phyloP scores from a whole-genome alignment of 30 jellyfish, hydroid and myxozoan genomes.

The Chrysaora quinquecirrha region DNA sequence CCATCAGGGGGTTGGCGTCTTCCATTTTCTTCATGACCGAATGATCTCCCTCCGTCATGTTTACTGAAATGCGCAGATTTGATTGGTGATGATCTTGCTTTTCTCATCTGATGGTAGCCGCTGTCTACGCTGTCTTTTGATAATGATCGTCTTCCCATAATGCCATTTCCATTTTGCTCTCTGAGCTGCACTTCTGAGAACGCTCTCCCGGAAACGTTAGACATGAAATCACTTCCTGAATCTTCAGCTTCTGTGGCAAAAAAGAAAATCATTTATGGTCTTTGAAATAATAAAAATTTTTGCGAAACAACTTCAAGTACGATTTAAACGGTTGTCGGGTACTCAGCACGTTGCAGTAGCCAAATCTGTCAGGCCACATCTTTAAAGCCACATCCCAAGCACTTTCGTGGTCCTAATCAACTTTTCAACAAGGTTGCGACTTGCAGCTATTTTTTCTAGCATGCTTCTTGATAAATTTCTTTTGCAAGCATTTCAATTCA shows the following conservation, averaged over 20 bases:
- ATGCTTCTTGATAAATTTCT: too few species aligned
- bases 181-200: constrained; percentile 78
- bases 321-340: too few species aligned
- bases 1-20: constrained; percentile 1
- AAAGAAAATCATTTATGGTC: too few species aligned
- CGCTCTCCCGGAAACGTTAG: constrained; percentile 66
- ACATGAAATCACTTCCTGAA: constrained; percentile 72
- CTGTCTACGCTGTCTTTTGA: constrained; percentile 75
- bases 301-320: too few species aligned
- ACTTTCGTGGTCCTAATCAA: too few species aligned
- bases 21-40: background rate
- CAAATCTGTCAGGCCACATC: too few species aligned
- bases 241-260: constrained; percentile 71
- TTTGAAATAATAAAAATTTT: too few species aligned
- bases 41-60: constrained; percentile 4
- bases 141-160: constrained; percentile 29
- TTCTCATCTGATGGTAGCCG: constrained; percentile 77
- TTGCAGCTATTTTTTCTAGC: too few species aligned
- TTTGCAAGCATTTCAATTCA: too few species aligned
- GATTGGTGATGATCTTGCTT: constrained; percentile 82
- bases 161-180: constrained; percentile 26
- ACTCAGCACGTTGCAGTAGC: too few species aligned
- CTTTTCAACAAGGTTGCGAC: too few species aligned
- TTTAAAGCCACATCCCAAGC: too few species aligned
- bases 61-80: constrained; percentile 15